Base-by-base conservation (phyloP, 2,888 invertebrate genomes). In the Perizoma flavofasciatum region DNA sequence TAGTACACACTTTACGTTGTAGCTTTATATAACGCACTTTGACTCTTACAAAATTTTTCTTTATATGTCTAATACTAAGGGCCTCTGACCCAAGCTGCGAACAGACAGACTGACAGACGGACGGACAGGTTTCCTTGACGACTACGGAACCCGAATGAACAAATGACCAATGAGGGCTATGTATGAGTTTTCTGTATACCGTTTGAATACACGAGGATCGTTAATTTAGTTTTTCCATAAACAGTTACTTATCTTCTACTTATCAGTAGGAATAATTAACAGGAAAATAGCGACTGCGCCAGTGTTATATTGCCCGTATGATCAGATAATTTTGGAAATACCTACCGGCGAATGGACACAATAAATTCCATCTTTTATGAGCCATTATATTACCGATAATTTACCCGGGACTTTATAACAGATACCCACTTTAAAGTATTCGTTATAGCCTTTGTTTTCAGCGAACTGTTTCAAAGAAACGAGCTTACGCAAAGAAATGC, bases 361-460 rank as follows among this genome's bases (percentile, higher is more conserved):
- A 78, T 88, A 89, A 89, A 88, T 86, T 85, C 75, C 67, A 79
- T 77, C 81, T 81, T 88, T 88, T 88, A 88, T 86, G 85, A 85
- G 72, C 86, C 85, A 84, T 87, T 85, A 87, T 83, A 83, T 78
- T 78, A 79, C 74, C 80, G 80, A 85, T 85, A 83, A 85, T 82
- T 83, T 63, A 59, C 58, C 58, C 54, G 51, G 55, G 60, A 63
- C 58, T 54, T 75, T 73, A 75, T 77, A 75, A 74, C 52, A 72
- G 71, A 78, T 72, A 79, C 72, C 76, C 74, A 77, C 77, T 80
- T 81, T 78, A 73, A 71, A 72, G 64, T 69, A 60, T 66, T 55
- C 59, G 65, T 66, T 71, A 70, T 68, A 60, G 65, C 52, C 52
- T 41, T 64, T 61, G 51, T 63, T 59, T 65, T 57, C 45, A 51